Evolutionary conservation across 2,888 invertebrate genomes (phyloP).

Genomic region (Macrosoma leucophasiata): DNA sequence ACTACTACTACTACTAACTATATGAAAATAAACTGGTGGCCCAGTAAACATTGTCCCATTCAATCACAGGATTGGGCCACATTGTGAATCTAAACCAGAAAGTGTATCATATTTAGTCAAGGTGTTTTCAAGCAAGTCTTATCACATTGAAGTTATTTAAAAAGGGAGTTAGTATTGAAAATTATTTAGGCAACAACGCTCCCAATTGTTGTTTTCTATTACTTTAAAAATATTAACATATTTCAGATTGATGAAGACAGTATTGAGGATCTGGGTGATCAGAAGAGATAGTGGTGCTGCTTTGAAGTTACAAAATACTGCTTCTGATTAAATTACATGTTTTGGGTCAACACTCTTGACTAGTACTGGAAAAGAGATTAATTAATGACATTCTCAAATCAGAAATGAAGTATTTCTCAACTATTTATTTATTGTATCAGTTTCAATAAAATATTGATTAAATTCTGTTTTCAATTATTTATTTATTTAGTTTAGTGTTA

Average conservation of each 20-base stretch:
- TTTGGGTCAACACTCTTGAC: too few relatives aligned
- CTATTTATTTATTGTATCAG: constrained; percentile 34
- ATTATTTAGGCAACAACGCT: background rate
- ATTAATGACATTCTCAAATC: too few relatives aligned
- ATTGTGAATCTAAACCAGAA: background rate
- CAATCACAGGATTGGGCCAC: too few relatives aligned
- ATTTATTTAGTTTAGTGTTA: too few relatives aligned
- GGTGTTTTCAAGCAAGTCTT: background rate
- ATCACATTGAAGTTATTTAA: background rate
- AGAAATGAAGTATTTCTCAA: constrained; percentile 39
- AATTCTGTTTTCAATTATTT: too few relatives aligned
- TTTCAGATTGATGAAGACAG: constrained; percentile 91
- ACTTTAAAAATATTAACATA: constrained; percentile 9
- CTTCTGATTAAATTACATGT: too few relatives aligned
- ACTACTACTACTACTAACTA: too few relatives aligned
- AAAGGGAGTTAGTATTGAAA: background rate
- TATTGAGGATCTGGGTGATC: constrained; percentile 94
- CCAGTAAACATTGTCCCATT: too few relatives aligned
- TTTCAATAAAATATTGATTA: too few relatives aligned
- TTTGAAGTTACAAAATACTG: too few relatives aligned
- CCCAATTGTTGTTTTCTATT: constrained; percentile 7
- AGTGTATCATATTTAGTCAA: background rate
- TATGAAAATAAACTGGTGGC: too few relatives aligned
- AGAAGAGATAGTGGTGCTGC: constrained; percentile 92
- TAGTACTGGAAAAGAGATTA: too few relatives aligned